Conservation (phyloP, 2,113 vertebrate genomes). For the Daubentonia madagascariensis region DNA sequence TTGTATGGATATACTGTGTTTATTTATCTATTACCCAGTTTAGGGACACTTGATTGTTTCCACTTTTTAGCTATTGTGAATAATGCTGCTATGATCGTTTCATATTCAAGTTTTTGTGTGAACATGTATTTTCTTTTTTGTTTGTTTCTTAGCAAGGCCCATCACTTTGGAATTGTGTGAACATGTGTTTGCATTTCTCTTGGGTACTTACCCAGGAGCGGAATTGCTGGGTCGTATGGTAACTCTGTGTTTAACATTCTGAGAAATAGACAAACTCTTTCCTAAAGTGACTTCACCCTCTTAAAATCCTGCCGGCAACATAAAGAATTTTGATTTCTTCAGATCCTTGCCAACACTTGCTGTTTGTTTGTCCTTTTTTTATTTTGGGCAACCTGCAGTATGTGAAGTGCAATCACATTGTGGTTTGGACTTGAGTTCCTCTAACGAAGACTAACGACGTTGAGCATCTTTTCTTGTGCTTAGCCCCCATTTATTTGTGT, state of each 20-base stretch:
- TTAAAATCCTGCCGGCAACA: neutral
- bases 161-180: no score
- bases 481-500: neutral
- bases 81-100: neutral
- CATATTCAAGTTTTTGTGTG: neutral
- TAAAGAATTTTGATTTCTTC: neutral
- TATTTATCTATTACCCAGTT: no score
- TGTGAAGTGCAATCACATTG: rapidly evolving
- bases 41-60: neutral
- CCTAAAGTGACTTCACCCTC: neutral
- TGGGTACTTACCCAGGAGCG: neutral
- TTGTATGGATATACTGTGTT: rapidly evolving
- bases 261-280: neutral
- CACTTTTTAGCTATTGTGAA: rapidly evolving
- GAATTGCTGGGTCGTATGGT: neutral
- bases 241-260: neutral
- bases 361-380: neutral
- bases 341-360: neutral
- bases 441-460: neutral
- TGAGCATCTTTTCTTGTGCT: neutral
- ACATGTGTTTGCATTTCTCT: neutral
- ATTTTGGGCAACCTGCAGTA: rapidly evolving
- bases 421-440: neutral
- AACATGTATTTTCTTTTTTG: no score
- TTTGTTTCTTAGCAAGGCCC: no score